Base-by-base conservation (phyloP, 2,888 invertebrate species). In the Platypus cylindrus region DNA sequence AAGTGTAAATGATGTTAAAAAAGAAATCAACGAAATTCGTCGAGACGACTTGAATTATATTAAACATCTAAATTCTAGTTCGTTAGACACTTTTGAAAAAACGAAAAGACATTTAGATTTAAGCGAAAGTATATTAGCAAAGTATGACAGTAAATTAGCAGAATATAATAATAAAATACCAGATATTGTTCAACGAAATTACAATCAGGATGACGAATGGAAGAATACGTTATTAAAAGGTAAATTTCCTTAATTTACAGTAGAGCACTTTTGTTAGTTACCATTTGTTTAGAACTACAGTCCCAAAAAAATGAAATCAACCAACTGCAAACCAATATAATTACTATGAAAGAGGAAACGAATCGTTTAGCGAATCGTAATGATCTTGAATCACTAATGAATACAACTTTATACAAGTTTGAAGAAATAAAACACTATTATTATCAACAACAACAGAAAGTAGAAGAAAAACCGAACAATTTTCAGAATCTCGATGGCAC, bases 311-410 rank as follows among this genome's bases (percentile, higher is more conserved):
- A 37, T 1, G 48, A 54, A 37, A 46, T 59, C 7, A 54, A 58
- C 36, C 50, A 52, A 37, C 46, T 59, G n/a, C 38, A 55, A 28
- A 40, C 48, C 2, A 58, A 58, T 28, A 37, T 62, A n/a, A n/a
- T n/a, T n/a, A n/a, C n/a, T n/a, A n/a, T n/a, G n/a, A n/a, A n/a
- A n/a, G n/a, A n/a, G n/a, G n/a, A n/a, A n/a, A n/a, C n/a, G n/a
- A n/a, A n/a, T n/a, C n/a, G n/a, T n/a, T n/a, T n/a, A n/a, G n/a
- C n/a, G n/a, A n/a, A n/a, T n/a, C n/a, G n/a, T n/a, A n/a, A n/a
- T n/a, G n/a, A n/a, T n/a, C n/a, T n/a, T n/a, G 65, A 70, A 36
- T 58, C 62, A 8, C 53, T 71, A 18, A 67, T 71, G 41, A 82
- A 82, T 54, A 63, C 70, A 32, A 80, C 80, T 0, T 7, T 46